A percentile compares a stretch with the other conserved stretches of the same genome.
These are phyloP conservation scores for Esperia sulphurella DNA, from an alignment of 2,888 invertebrate species.

Conservation along the genomic window DNA sequence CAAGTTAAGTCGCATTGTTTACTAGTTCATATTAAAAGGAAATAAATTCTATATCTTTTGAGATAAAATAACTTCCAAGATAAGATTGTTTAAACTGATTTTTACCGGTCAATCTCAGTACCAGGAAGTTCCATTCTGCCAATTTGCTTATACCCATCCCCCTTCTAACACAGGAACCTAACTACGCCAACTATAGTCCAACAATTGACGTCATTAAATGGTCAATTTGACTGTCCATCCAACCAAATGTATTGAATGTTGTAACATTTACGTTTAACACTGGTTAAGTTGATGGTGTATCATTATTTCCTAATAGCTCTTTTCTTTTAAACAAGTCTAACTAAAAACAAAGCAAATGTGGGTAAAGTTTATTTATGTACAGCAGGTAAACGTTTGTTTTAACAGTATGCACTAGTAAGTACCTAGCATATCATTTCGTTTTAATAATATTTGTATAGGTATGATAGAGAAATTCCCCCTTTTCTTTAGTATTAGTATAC, in stretches of 20 bases:
- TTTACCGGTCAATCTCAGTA: slow-evolving; percentile 6
- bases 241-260: neutral
- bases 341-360: neutral
- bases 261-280: neutral
- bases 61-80: neutral
- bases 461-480: no score
- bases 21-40: no score
- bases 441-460: no score
- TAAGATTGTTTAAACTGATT: neutral
- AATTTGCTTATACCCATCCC: slow-evolving; percentile 46
- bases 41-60: no score
- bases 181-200: slow-evolving; percentile 28
- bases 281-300: neutral
- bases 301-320: neutral
- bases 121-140: slow-evolving; percentile 63
- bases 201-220: slow-evolving; percentile 20
- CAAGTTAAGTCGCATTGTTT: no score
- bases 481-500: no score
- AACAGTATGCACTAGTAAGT: neutral
- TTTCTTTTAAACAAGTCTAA: neutral
- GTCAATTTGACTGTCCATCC: slow-evolving; percentile 16
- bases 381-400: neutral
- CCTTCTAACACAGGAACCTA: slow-evolving; percentile 54
- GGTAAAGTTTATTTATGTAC: neutral
- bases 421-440: no score